Percentiles rank a stretch among this genome's conserved stretches.
Evolutionary conservation across 2,888 invertebrate genomes (phyloP).

Genomic region (Chloroclystis v-ata): DNA sequence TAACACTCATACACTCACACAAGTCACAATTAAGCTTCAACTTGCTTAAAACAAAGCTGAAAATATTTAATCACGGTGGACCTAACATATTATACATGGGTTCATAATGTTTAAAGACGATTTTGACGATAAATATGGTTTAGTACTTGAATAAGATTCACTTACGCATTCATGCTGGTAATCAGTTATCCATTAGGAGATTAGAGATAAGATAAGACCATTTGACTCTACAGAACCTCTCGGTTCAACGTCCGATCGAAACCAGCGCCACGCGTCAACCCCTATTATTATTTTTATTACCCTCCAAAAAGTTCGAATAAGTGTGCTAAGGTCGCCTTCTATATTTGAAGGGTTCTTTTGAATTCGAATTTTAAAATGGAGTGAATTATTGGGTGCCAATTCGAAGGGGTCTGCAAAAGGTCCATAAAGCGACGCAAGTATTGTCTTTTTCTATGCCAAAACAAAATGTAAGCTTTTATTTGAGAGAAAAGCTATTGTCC

Average conservation of each 20-base stretch:
- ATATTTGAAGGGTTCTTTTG: slow-evolving; percentile 41
- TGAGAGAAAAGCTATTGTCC: background rate
- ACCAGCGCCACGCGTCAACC: slow-evolving; percentile 57
- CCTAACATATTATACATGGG: too few relatives aligned
- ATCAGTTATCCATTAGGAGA: slow-evolving; percentile 16
- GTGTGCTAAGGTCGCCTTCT: slow-evolving; percentile 63
- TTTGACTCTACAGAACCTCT: slow-evolving; percentile 24
- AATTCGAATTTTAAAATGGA: slow-evolving; percentile 35
- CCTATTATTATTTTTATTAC: slow-evolving; percentile 54
- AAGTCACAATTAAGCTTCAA: too few relatives aligned
- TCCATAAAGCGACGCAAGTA: background rate
- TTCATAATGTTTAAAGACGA: too few relatives aligned
- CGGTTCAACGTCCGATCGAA: slow-evolving; percentile 56
- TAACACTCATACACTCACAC: too few relatives aligned
- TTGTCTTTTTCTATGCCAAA: too few relatives aligned
- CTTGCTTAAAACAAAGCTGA: too few relatives aligned
- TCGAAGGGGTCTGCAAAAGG: slow-evolving; percentile 26
- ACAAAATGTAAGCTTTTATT: background rate
- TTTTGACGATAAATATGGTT: too few relatives aligned
- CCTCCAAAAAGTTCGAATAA: slow-evolving; percentile 43
- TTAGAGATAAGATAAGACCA: slow-evolving; percentile 18
- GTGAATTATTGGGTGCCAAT: slow-evolving; percentile 45
- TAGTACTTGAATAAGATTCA: too few relatives aligned
- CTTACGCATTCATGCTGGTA: too few relatives aligned
- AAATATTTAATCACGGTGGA: too few relatives aligned